phyloP scores from a whole-genome alignment of 1,140 invertebrate species.

The Anthonomus grandis region DNA sequence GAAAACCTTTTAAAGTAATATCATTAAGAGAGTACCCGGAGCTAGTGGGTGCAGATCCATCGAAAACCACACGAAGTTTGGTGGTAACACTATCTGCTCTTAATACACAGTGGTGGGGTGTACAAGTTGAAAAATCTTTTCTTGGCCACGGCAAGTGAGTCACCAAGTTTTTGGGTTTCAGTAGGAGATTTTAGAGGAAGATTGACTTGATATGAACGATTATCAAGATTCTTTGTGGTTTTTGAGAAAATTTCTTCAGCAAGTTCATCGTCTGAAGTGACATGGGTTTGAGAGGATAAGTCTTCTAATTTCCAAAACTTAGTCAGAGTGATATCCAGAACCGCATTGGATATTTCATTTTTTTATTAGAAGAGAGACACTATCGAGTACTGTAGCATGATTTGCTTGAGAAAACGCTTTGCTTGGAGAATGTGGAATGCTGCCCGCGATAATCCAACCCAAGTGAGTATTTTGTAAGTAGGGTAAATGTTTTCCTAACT shows the following conservation, averaged over 20 bases:
- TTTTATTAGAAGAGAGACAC: too few species aligned
- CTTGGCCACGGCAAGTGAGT: too few species aligned
- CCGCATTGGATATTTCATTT: neutral
- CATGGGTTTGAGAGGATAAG: neutral
- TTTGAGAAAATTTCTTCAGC: conserved; percentile 3
- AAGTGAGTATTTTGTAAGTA: conserved; percentile 1
- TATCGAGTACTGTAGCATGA: neutral
- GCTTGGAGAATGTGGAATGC: neutral
- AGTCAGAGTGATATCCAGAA: neutral
- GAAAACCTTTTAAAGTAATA: neutral
- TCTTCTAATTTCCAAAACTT: conserved; percentile 8
- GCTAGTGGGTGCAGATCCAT: neutral
- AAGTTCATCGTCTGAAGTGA: neutral
- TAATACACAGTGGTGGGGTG: conserved; percentile 38
- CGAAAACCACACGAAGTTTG: neutral
- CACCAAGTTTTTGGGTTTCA: conserved; percentile 1
- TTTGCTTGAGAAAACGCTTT: too few species aligned
- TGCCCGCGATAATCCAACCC: conserved; percentile 13
- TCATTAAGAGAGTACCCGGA: conserved; percentile 16
- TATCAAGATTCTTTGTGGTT: neutral
- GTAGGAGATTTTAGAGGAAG: neutral
- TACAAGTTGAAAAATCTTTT: neutral
- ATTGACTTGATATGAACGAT: conserved; percentile 13
- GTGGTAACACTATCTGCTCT: conserved; percentile 36
- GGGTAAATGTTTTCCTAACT: neutral